Evolutionary conservation across 2,797 vertebrate species (phyloP), one percentile per base, ranked within the genome.

Genomic region (Chloroceryle amazona): DNA sequence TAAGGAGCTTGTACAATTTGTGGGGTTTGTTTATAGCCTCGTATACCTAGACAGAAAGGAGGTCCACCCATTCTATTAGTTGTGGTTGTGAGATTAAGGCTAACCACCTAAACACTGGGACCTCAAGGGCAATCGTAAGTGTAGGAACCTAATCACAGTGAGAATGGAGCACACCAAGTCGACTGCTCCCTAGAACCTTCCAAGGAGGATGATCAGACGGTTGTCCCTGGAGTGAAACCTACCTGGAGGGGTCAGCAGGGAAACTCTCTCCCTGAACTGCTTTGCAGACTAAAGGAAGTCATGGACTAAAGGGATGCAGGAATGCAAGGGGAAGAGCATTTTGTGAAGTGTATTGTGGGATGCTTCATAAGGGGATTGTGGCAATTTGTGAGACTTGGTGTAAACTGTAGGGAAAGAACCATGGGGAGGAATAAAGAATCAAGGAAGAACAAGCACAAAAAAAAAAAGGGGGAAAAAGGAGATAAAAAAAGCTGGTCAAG

Each of bases 161-260:
- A 70, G 25, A 75, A 68, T 0, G 3, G 20, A 75, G 9, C 17
- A 15, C 10, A 8, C 17, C n/a, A 28, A 72, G 20, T 31, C 2
- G 4, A 6, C 6, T 66, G 20, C 28, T 73, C 41, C 41, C 9
- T 61, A 5, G 60, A 20, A 47, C 31, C 42, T 37, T 15, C 18
- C 15, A 54, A 54, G 33, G 26, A 63, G 13, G n/a, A 63, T 0
- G 1, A 18, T 21, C 31, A 18, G 19, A 31, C 5, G 1, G 0
- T 26, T 74, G 31, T 33, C 23, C 13, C 19, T 39, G 17, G 5
- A 57, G 5, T 42, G 49, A 62, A 79, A 79, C 42, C 20, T n/a
- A 57, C 10, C 7, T 21, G n/a, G 60, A 66, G 5, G 13, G 3
- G 11, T 42, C 60, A 82, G n/a, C 5, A 55, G 37, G 19, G 41